Base-by-base conservation (phyloP, 2,113 vertebrate genomes). In the Ochotona curzoniae region DNA sequence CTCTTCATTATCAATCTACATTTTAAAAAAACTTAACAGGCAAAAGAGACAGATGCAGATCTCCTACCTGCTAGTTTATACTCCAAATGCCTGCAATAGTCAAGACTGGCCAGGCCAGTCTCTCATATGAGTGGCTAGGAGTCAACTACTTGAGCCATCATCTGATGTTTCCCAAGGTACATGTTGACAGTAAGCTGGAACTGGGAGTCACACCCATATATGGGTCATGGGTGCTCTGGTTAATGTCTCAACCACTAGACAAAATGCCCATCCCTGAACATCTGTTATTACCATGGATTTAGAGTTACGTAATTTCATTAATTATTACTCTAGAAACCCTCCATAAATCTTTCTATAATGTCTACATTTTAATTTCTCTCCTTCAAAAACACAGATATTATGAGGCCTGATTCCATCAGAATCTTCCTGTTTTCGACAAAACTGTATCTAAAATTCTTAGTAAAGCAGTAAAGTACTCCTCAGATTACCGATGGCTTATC, bases 311-410 rank as follows among this genome's bases (percentile, higher is more conserved):
- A 47, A 84, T 75, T 85, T 89, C 60, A 89, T 73, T 12, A 86
- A 93, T 30, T 61, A 69, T 61, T 61, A 66, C 25, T 87, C 38
- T 69, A 18, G 73, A 80, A 92, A 75, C 13, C 84, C 44, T 49
- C 44, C 63, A 71, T 5, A 76, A 15, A 54, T 86, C 75, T 38
- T 81, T 21, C 81, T 89, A 38, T 47, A 75, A 38, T 61, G 30
- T 38, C 47, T 71, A 10, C 7, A 61, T 78, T 88, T 94, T 91
- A 87, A 95, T 73, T 89, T 93, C 74, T 82, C n/a, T 32, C 35
- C 49, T 86, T 82, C 64, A 85, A 82, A 87, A 83, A 73, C 8
- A 79, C 64, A 93, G 26, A 47, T 21, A 70, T 9, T 10, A 89
- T 51, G 15, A 66, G 47, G 30, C 25, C 21, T 25, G 84, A 85